A percentile compares a stretch with the other conserved stretches of the same genome.
These are phyloP conservation scores for Lutjanus campechanus DNA, from an alignment of 2,797 vertebrate species.

Conservation along the genomic window DNA sequence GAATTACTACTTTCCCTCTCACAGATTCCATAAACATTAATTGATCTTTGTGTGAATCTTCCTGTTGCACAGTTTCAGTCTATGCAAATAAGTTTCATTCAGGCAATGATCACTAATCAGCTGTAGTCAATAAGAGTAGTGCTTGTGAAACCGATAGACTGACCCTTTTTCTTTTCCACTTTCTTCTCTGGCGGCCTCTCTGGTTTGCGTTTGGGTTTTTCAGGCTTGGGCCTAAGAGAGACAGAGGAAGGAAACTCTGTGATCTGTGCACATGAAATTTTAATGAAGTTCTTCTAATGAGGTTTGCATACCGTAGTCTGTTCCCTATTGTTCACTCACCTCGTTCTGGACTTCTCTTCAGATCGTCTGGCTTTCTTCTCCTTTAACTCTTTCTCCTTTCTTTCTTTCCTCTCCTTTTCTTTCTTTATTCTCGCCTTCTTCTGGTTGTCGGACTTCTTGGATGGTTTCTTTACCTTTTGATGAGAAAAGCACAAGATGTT, in stretches of 20 bases:
- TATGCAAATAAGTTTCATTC: background rate
- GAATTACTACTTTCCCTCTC: background rate
- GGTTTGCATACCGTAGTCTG: conserved; percentile 10
- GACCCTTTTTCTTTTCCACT: conserved; percentile 95
- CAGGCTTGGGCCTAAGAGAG: conserved; percentile 87
- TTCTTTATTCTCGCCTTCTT: conserved; percentile 85
- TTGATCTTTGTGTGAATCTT: background rate
- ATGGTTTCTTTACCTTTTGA: conserved; percentile 88
- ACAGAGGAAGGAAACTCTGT: conserved; percentile 19
- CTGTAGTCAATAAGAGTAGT: background rate
- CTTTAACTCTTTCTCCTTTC: conserved; percentile 89
- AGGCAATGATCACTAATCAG: background rate
- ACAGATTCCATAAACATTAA: background rate
- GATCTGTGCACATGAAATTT: conserved; percentile 52
- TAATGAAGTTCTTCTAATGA: conserved; percentile 50
- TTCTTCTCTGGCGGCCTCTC: conserved; percentile 89
- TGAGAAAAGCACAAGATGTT: background rate
- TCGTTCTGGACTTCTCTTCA: conserved; percentile 91
- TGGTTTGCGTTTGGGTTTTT: conserved; percentile 90
- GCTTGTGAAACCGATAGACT: conserved; percentile 43
- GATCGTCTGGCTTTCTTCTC: conserved; percentile 85
- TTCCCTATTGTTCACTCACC: conserved; percentile 79
- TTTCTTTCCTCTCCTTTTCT: conserved; percentile 88
- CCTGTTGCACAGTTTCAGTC: background rate
- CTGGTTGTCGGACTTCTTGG: conserved; percentile 87